phyloP scores from a whole-genome alignment of 1,140 invertebrate species.

The Rhopalosiphum padi region DNA sequence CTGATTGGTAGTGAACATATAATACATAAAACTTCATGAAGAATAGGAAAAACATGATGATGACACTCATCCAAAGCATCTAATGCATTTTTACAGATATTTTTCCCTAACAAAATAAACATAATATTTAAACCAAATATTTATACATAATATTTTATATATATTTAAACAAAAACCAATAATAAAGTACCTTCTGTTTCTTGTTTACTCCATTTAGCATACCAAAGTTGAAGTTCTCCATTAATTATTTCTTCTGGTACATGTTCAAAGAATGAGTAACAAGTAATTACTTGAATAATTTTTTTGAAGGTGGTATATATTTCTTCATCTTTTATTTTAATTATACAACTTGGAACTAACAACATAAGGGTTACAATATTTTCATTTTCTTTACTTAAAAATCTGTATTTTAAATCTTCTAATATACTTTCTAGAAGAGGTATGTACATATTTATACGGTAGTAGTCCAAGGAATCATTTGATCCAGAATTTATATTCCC shows the following conservation, averaged over 20 bases:
- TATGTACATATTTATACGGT: conserved; percentile 8
- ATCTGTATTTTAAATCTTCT: conserved; percentile 30
- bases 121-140: background rate
- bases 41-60: background rate
- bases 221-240: background rate
- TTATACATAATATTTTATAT: background rate
- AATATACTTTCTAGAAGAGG: conserved; percentile 7
- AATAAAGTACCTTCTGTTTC: background rate
- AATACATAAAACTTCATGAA: conserved; percentile 28
- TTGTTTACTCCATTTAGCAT: conserved; percentile 26
- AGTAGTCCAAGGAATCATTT: background rate
- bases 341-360: conserved; percentile 20
- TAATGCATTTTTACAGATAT: conserved; percentile 19
- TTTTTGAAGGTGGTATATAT: background rate
- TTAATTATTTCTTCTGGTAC: background rate
- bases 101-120: conserved; percentile 23
- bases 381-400: background rate
- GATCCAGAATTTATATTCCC: background rate
- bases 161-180: conserved; percentile 23
- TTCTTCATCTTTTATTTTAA: background rate
- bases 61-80: background rate
- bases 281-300: conserved; percentile 24
- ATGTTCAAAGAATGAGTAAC: conserved; percentile 24
- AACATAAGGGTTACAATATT: background rate
- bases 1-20: conserved; percentile 18